These are phyloP conservation scores for Leptocoma aspasia DNA, from an alignment of 2,113 vertebrate genomes.

Conservation along the genomic window DNA sequence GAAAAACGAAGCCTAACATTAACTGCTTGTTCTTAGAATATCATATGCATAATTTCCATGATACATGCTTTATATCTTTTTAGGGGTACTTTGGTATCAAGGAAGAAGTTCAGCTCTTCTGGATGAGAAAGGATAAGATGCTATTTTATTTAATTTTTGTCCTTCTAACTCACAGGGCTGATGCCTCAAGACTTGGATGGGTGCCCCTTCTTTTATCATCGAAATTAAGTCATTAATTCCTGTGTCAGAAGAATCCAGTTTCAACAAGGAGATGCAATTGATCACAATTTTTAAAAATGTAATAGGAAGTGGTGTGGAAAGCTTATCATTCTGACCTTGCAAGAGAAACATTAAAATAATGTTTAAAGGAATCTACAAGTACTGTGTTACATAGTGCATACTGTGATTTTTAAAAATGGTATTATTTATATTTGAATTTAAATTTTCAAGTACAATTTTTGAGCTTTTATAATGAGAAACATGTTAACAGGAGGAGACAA, in stretches of 20 bases:
- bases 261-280: not conserved
- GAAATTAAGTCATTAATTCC: not conserved
- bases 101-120: not conserved
- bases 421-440: not conserved
- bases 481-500: not conserved
- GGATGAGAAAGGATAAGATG: not conserved
- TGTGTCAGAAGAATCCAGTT: not conserved
- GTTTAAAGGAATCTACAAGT: not conserved
- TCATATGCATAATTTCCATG: not conserved
- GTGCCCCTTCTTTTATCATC: not conserved
- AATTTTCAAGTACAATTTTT: not conserved
- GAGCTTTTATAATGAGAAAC: not conserved
- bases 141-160: not conserved
- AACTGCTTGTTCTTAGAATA: not conserved
- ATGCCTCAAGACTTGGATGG: not conserved
- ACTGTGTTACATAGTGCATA: not conserved
- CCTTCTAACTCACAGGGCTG: not conserved
- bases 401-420: not conserved
- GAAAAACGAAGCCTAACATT: not conserved
- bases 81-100: not conserved
- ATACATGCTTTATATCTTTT: not conserved
- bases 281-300: not conserved
- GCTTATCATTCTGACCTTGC: not conserved
- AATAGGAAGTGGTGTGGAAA: not conserved
- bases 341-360: not conserved